These are phyloP conservation scores for Gorsachius goisagi DNA, from an alignment of 2,113 vertebrate species.

Conservation along the genomic window DNA sequence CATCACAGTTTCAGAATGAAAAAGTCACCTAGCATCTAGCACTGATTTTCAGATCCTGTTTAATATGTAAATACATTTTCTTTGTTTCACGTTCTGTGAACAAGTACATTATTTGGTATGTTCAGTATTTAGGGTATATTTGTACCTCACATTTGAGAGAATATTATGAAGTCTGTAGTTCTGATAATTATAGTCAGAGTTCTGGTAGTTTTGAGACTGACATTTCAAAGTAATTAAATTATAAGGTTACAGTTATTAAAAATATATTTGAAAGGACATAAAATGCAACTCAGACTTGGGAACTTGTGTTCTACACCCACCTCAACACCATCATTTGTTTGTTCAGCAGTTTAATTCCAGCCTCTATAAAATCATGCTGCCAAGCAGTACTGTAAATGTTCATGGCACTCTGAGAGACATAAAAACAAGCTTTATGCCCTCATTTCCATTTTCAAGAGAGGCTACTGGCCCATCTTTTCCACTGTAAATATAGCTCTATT, in stretches of 20 bases:
- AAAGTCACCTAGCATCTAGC: background rate
- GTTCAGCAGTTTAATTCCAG: constrained; percentile 37
- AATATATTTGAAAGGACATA: background rate
- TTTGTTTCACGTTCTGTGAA: background rate
- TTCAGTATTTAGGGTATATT: background rate
- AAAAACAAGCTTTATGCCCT: background rate
- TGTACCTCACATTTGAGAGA: background rate
- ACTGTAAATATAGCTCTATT: background rate
- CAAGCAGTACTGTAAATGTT: background rate
- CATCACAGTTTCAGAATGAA: background rate
- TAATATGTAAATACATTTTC: background rate
- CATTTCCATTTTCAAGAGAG: constrained; percentile 1
- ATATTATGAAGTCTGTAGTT: background rate
- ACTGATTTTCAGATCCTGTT: background rate
- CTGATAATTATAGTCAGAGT: background rate
- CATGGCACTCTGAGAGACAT: background rate
- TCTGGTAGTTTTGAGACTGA: background rate
- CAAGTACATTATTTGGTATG: background rate
- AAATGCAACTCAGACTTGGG: background rate
- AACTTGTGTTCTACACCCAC: background rate
- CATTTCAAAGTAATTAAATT: constrained; percentile 20
- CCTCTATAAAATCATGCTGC: background rate
- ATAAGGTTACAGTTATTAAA: constrained; percentile 27
- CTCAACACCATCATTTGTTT: background rate
- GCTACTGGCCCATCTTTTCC: background rate